Evolutionary conservation across 30 jellyfish, hydroid and myxozoan species (phyloP).

Genomic region (Chrysaora quinquecirrha): DNA sequence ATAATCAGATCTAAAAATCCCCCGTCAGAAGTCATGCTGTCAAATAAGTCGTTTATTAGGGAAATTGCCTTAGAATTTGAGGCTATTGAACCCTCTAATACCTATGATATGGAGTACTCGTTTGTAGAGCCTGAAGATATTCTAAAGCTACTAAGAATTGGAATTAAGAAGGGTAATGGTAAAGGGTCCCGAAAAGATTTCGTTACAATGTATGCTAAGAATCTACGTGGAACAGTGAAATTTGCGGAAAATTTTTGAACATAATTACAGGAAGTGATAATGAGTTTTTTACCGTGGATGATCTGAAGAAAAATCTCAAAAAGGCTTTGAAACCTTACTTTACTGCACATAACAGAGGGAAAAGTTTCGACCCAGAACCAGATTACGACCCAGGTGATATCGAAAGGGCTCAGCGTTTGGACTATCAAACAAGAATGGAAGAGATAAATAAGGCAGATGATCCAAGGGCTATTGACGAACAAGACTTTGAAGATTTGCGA

Average conservation of each 20-base stretch:
- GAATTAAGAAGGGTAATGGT: constrained; percentile 51
- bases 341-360: constrained; percentile 18
- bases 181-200: constrained; percentile 41
- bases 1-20: constrained; percentile 9
- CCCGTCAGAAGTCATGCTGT: constrained; percentile 11
- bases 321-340: constrained; percentile 14
- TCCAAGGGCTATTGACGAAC: too few species aligned
- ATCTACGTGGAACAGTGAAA: constrained; percentile 58
- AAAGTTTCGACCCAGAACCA: constrained; percentile 24
- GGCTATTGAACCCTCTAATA: constrained; percentile 63
- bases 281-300: constrained; percentile 4
- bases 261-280: constrained; percentile 37
- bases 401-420: constrained; percentile 22
- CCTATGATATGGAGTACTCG: constrained; percentile 65
- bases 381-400: constrained; percentile 28
- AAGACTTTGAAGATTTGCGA: too few species aligned
- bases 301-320: constrained; percentile 6
- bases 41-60: constrained; percentile 46
- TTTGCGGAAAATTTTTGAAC: constrained; percentile 34
- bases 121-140: constrained; percentile 45
- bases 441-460: not conserved
- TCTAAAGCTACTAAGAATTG: constrained; percentile 17
- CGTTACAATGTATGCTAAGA: constrained; percentile 22
- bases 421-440: constrained; percentile 17
- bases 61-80: constrained; percentile 31